Percentiles rank a stretch among this genome's conserved stretches.
phyloP scores from a whole-genome alignment of 2,888 invertebrate genomes.

The Pyrrhia umbra region DNA sequence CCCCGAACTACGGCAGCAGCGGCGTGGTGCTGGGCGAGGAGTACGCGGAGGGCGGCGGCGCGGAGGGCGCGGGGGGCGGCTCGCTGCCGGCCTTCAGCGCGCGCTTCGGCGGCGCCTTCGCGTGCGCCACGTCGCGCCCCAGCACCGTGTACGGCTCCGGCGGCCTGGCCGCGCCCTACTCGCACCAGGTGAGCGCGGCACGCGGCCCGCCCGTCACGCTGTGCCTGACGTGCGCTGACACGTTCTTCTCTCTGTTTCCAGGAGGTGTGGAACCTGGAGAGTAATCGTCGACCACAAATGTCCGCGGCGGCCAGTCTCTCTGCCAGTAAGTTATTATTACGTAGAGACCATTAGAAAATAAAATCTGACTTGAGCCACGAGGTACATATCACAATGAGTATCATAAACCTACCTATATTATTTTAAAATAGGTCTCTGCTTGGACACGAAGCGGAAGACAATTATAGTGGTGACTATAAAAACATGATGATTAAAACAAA shows the following conservation, averaged over 20 bases:
- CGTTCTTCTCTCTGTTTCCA: constrained; percentile 67
- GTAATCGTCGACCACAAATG: constrained; percentile 86
- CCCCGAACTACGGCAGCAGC: constrained; percentile 77
- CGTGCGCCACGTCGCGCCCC: constrained; percentile 74
- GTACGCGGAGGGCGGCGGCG: constrained; percentile 68
- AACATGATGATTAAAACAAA: constrained; percentile 40
- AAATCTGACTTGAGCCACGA: background rate
- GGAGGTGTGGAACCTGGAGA: constrained; percentile 82
- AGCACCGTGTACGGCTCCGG: constrained; percentile 76
- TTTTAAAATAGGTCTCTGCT: background rate
- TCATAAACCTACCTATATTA: too few species aligned
- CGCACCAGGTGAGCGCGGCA: constrained; percentile 73
- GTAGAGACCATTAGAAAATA: background rate
- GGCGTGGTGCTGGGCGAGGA: constrained; percentile 67
- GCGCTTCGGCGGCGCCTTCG: constrained; percentile 87
- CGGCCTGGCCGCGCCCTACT: constrained; percentile 72
- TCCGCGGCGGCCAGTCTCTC: constrained; percentile 93
- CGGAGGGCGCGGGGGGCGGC: constrained; percentile 76
- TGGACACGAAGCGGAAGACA: constrained; percentile 19
- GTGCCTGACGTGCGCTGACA: background rate
- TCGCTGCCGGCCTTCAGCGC: constrained; percentile 90
- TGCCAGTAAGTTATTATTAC: constrained; percentile 92
- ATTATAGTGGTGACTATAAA: constrained; percentile 23
- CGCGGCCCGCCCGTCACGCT: background rate
- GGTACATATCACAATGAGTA: too few species aligned